Conservation (phyloP, 2,113 vertebrate species). For the Embiotoca jacksoni region DNA sequence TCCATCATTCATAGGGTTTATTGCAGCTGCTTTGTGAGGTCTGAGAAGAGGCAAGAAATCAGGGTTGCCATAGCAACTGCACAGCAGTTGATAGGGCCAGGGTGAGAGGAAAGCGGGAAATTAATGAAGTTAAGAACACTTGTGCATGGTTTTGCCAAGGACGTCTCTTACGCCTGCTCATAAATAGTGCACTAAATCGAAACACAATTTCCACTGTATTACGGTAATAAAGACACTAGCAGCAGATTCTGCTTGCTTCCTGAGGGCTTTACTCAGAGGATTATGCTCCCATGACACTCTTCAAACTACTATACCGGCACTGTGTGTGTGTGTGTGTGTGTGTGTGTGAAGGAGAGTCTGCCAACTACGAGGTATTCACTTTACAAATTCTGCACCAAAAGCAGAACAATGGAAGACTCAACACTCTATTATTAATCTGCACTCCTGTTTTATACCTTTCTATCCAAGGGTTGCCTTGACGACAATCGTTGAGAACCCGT, state of each 20-base stretch:
- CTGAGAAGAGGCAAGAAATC: conserved; percentile 56
- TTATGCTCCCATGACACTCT: neutral
- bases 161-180: conserved; percentile 9
- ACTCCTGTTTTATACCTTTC: neutral
- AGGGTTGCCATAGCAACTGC: conserved; percentile 80
- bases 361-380: neutral
- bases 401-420: neutral
- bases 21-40: conserved; percentile 56
- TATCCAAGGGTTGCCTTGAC: neutral
- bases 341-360: neutral
- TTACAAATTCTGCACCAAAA: neutral
- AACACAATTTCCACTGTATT: conserved; percentile 7
- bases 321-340: no score
- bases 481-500: neutral
- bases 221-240: conserved; percentile 4
- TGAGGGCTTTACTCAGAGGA: conserved; percentile 17
- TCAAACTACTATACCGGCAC: neutral
- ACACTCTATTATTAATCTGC: conserved; percentile 12
- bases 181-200: conserved; percentile 25
- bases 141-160: conserved; percentile 32
- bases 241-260: neutral
- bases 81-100: conserved; percentile 59
- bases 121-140: conserved; percentile 60
- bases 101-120: conserved; percentile 55
- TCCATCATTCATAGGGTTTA: conserved; percentile 61